These are phyloP conservation scores for Falco berigora DNA, from an alignment of 2,797 vertebrate species.

Conservation along the genomic window DNA sequence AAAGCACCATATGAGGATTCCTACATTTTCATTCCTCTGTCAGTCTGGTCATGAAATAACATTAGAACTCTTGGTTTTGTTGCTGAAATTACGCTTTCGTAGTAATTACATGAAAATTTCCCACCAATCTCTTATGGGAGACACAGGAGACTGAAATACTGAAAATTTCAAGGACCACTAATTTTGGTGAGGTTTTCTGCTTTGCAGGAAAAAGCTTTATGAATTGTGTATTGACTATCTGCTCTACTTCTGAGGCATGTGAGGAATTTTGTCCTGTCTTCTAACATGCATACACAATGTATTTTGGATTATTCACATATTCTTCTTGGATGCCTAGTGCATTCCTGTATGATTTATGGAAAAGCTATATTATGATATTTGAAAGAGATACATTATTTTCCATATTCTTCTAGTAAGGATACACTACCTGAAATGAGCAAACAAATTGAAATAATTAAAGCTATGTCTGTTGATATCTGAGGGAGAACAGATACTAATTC, in stretches of 20 bases:
- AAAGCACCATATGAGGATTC: background rate
- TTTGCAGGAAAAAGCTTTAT: background rate
- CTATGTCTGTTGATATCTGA: background rate
- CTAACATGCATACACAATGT: background rate
- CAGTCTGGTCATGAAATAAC: background rate
- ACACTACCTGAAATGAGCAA: background rate
- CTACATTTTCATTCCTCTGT: background rate
- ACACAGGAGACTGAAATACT: background rate
- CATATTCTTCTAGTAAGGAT: background rate
- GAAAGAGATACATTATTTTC: background rate
- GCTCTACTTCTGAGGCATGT: background rate
- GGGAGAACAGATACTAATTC: background rate
- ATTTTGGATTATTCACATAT: background rate
- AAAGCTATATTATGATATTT: background rate
- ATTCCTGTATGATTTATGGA: background rate
- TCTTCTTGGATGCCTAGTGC: background rate
- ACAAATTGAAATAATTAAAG: background rate
- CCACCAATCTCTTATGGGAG: background rate
- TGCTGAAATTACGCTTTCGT: background rate
- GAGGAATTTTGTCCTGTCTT: background rate
- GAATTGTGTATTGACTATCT: background rate
- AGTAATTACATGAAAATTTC: background rate
- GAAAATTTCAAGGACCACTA: background rate
- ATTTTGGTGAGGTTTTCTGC: background rate
- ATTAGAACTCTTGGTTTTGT: background rate